Evolutionary conservation across 2,113 vertebrate species (phyloP).

Genomic region (Toxotes jaculatrix): DNA sequence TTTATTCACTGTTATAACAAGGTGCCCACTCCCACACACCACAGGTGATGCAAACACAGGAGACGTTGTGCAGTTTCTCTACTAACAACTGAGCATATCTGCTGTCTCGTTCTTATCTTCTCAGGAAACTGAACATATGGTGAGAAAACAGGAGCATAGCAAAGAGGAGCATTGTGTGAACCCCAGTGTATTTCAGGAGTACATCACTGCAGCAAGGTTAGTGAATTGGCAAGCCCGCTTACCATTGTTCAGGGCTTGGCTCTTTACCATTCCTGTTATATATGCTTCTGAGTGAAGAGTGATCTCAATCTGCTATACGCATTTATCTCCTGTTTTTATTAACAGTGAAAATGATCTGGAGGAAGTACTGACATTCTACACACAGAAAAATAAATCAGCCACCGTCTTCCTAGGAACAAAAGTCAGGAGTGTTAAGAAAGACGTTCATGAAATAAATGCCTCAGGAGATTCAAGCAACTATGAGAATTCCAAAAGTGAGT

Average conservation of each 20-base stretch:
- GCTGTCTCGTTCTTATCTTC: slow-evolving; percentile 35
- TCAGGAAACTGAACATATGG: slow-evolving; percentile 93
- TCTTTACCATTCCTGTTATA: slow-evolving; percentile 14
- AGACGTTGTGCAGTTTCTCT: slow-evolving; percentile 14
- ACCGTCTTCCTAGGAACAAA: slow-evolving; percentile 91
- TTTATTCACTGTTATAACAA: slow-evolving; percentile 92
- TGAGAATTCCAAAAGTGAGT: slow-evolving; percentile 85
- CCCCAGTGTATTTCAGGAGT: slow-evolving; percentile 89
- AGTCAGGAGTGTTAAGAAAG: slow-evolving; percentile 78
- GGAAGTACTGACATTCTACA: slow-evolving; percentile 96
- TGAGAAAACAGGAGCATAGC: slow-evolving; percentile 84
- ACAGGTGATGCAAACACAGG: slow-evolving; percentile 2
- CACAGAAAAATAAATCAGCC: slow-evolving; percentile 93
- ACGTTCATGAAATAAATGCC: slow-evolving; percentile 56
- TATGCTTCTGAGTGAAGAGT: slow-evolving; percentile 31
- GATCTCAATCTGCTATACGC: slow-evolving; percentile 44
- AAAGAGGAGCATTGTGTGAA: slow-evolving; percentile 87
- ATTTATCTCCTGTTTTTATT: slow-evolving; percentile 54
- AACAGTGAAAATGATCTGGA: slow-evolving; percentile 94
- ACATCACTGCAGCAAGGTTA: slow-evolving; percentile 92
- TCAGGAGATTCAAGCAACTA: slow-evolving; percentile 64
- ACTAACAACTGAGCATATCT: not conserved
- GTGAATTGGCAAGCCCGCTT: slow-evolving; percentile 36
- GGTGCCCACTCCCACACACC: slow-evolving; percentile 77
- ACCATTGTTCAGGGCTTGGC: slow-evolving; percentile 30